Base-by-base conservation (phyloP, 2,888 invertebrate genomes). In the Anthophora plumipes region DNA sequence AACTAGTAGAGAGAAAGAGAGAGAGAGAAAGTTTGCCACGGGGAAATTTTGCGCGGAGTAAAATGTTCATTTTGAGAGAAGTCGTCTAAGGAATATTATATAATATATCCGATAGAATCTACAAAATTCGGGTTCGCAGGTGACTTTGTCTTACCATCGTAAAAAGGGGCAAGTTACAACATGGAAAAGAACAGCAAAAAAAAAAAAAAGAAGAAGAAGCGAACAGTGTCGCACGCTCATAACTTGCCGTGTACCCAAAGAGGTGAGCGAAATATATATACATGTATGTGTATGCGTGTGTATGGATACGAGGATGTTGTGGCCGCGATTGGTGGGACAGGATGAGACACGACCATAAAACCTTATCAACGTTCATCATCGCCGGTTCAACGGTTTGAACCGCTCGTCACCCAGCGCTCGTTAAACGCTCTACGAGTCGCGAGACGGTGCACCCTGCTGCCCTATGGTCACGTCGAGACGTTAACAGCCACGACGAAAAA, bases 291-390 rank as follows among this genome's bases (percentile, higher is more conserved):
- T 67, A 25, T 46, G 43, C 25, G 55, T 20, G 43, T 55, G 46
- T 43, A 12, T 11, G 61, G 17, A 55, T 3, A 60, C 22, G 78
- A 73, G 82, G 67, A 81, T 69, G 81, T 64, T 55, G 84, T 73
- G 77, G 82, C 77, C 76, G 82, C 87, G 86, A 89, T 88, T 87
- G 89, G 85, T 84, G 86, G 85, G 88, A 90, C 90, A 90, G 89
- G 90, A 90, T 90, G 90, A 90, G 89, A 90, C 87, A 89, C 88
- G 89, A 82, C 89, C 89, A 90, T 90, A 90, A 90, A 90, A 90
- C 89, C 90, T 90, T 90, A 90, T 91, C 90, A 91, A 89, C 89
- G 90, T 90, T 91, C 89, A 90, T 90, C 88, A 88, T 88, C 89
- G 90, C 87, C 88, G 87, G 89, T 89, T 89, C 89, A 90, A 89